Percentiles rank a stretch among this genome's conserved stretches.
phyloP scores from a whole-genome alignment of 2,797 vertebrate species.

The Danio jaintianensis region DNA sequence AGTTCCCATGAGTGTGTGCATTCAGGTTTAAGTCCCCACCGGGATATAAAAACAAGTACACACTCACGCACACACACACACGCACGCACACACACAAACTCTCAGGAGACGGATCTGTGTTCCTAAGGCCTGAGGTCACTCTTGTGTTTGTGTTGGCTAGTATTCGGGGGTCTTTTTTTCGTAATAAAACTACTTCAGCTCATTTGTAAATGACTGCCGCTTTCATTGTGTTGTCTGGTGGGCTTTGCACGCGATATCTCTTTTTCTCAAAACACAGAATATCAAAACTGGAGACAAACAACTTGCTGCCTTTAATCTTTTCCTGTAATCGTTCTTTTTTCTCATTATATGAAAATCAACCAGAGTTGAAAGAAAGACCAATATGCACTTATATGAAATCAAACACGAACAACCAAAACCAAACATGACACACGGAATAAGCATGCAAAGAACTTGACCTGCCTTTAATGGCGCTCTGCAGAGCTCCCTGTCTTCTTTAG shows the following conservation, averaged over 20 bases:
- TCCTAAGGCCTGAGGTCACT: constrained; percentile 51
- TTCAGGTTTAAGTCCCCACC: too few species aligned
- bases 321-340: constrained; percentile 50
- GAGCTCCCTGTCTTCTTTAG: neutral
- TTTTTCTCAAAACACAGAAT: constrained; percentile 53
- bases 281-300: constrained; percentile 54
- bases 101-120: constrained; percentile 31
- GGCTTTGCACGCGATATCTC: constrained; percentile 52
- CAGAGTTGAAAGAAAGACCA: neutral
- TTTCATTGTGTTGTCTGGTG: constrained; percentile 41
- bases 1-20: too few species aligned
- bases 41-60: neutral
- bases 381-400: constrained; percentile 16
- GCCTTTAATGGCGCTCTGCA: neutral
- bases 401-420: constrained; percentile 4
- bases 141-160: constrained; percentile 50
- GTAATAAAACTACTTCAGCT: constrained; percentile 49
- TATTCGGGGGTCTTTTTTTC: constrained; percentile 21
- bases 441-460: constrained; percentile 11
- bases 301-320: constrained; percentile 49
- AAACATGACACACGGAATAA: constrained; percentile 1
- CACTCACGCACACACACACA: constrained; percentile 20
- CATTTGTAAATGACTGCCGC: constrained; percentile 51
- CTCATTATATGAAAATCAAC: constrained; percentile 28
- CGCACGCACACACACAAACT: constrained; percentile 9